Conservation (phyloP, 2,113 vertebrate genomes). For the cat (Felis catus) region DNA sequence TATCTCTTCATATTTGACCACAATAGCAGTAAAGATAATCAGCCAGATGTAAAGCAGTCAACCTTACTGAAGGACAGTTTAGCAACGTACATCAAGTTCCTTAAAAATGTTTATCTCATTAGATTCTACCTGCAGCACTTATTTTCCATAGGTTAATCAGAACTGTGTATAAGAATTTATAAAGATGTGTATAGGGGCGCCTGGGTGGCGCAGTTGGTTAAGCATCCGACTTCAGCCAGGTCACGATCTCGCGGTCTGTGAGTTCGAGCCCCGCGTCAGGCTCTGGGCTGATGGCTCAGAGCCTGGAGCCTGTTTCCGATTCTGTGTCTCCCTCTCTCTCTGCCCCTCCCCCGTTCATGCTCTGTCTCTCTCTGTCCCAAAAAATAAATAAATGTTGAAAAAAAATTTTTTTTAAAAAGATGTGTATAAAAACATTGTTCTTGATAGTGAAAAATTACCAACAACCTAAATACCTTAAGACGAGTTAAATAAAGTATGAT, state of each 20-base stretch:
- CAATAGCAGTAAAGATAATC: neutral
- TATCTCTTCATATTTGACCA: neutral
- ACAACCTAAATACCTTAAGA: neutral
- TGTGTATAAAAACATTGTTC: slow-evolving; percentile 22
- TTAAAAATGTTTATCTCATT: slow-evolving; percentile 42
- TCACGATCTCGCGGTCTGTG: too few relatives aligned
- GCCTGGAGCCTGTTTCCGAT: too few relatives aligned
- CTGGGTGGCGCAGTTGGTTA: too few relatives aligned
- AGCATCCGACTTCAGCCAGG: too few relatives aligned
- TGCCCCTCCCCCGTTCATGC: too few relatives aligned
- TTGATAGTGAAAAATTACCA: slow-evolving; percentile 1
- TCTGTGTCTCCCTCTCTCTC: too few relatives aligned
- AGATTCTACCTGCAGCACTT: neutral
- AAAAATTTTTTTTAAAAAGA: neutral
- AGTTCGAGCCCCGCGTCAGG: too few relatives aligned
- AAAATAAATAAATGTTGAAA: too few relatives aligned
- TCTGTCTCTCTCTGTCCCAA: too few relatives aligned
- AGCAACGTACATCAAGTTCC: neutral
- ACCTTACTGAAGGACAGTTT: neutral
- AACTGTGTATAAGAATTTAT: neutral
- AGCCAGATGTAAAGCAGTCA: neutral
- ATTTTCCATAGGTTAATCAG: slow-evolving; percentile 10
- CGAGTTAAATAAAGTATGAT: neutral
- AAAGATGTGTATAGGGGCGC: neutral
- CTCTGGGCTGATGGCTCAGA: too few relatives aligned